A percentile compares a stretch with the other conserved stretches of the same genome.
These are phyloP conservation scores for Gymnocheta viridis DNA, from an alignment of 2,888 invertebrate species.

Conservation along the genomic window DNA sequence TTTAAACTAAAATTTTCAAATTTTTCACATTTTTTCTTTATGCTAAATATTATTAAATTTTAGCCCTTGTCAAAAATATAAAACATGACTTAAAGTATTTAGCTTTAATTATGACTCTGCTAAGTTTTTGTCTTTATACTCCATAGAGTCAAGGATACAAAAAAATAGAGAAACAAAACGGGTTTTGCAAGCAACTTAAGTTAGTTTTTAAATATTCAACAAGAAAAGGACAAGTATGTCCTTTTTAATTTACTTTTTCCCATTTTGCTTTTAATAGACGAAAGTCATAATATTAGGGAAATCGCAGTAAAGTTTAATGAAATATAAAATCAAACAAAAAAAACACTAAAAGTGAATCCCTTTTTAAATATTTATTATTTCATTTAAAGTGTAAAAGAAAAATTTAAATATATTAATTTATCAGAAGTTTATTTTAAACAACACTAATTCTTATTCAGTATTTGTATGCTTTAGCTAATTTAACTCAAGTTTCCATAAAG, in stretches of 20 bases:
- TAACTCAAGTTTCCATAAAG: not conserved
- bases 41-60: slow-evolving; percentile 2
- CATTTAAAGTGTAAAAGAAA: not conserved
- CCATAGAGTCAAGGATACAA: not conserved
- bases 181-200: slow-evolving; percentile 32
- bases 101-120: slow-evolving; percentile 45
- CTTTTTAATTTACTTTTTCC: not conserved
- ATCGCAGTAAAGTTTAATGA: not conserved
- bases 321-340: not conserved
- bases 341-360: not conserved
- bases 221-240: not conserved
- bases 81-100: slow-evolving; percentile 56
- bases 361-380: not conserved
- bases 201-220: slow-evolving; percentile 27
- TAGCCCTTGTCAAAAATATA: slow-evolving; percentile 26
- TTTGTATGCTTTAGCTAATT: not conserved
- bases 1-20: not conserved
- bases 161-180: not conserved
- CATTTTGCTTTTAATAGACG: not conserved
- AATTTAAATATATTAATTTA: slow-evolving; percentile 22
- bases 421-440: too few relatives aligned
- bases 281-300: slow-evolving; percentile 14
- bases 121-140: not conserved
- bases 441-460: not conserved
- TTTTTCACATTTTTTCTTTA: not conserved